A percentile compares a stretch with the other conserved stretches of the same genome.
phyloP scores from a whole-genome alignment of 2,113 vertebrate genomes.

The Scomber scombrus region DNA sequence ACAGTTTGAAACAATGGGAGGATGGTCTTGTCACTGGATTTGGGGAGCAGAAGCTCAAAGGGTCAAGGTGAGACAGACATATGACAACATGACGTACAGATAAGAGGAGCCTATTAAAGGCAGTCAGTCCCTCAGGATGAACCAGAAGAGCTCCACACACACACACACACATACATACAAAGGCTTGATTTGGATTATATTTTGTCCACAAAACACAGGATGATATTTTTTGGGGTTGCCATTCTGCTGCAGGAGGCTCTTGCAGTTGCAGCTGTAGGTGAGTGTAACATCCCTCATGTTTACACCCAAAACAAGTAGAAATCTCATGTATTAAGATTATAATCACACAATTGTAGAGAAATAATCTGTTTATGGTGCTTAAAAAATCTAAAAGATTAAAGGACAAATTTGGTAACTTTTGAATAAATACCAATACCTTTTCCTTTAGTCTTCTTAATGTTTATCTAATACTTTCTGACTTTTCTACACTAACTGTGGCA shows the following conservation, averaged over 20 bases:
- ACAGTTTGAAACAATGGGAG: conserved; percentile 80
- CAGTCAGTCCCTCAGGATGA: neutral
- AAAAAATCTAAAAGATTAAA: neutral
- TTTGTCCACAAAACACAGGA: conserved; percentile 26
- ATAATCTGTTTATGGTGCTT: neutral
- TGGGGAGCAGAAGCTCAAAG: conserved; percentile 28
- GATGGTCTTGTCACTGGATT: conserved; percentile 71
- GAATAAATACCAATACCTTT: neutral
- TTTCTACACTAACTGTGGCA: neutral
- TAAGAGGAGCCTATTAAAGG: conserved; percentile 63
- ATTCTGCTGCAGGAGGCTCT: conserved; percentile 56
- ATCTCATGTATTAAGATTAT: neutral
- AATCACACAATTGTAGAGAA: neutral
- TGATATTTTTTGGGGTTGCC: conserved; percentile 63
- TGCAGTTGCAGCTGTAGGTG: conserved; percentile 67
- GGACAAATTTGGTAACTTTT: too few relatives aligned
- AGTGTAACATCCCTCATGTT: conserved; percentile 47
- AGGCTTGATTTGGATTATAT: conserved; percentile 10
- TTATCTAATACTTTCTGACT: neutral
- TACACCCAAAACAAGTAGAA: neutral
- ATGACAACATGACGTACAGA: conserved; percentile 57
- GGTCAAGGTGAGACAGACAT: conserved; percentile 78
- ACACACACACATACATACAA: neutral
- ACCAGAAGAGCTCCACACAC: conserved; percentile 18
- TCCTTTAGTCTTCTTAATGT: neutral